These are phyloP conservation scores for Zaprionus lachaisei DNA, from an alignment of 1,140 invertebrate genomes.

Conservation along the genomic window DNA sequence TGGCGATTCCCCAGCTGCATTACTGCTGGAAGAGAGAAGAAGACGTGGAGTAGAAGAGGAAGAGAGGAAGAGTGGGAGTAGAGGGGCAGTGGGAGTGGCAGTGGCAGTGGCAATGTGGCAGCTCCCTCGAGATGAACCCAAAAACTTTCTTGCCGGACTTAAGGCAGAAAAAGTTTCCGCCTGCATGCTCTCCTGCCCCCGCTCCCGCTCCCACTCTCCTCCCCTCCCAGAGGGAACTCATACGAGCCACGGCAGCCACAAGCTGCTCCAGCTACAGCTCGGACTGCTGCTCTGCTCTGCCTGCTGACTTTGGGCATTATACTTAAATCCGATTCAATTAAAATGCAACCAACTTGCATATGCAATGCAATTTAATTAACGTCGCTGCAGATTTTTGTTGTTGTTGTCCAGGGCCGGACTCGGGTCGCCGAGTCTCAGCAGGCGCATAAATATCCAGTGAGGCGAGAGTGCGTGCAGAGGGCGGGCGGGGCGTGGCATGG, in stretches of 20 bases:
- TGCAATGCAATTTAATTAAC: conserved; percentile 82
- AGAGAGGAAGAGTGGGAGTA: background rate
- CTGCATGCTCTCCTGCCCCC: background rate
- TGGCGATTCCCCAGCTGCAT: conserved; percentile 69
- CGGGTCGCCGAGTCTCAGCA: conserved; percentile 3
- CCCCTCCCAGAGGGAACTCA: background rate
- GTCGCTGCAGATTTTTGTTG: conserved; percentile 72
- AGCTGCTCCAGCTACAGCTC: conserved; percentile 37
- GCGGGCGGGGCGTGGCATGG: background rate
- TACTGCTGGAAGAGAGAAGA: background rate
- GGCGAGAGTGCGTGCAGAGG: conserved; percentile 46
- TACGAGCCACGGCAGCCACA: background rate
- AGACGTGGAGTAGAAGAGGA: too few relatives aligned
- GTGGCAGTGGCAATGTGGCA: background rate
- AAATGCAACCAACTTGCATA: conserved; percentile 80
- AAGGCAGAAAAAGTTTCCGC: background rate
- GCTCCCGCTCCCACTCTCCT: background rate
- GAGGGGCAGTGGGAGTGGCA: too few relatives aligned
- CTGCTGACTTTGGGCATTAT: conserved; percentile 76
- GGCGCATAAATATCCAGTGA: conserved; percentile 68
- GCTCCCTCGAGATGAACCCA: background rate
- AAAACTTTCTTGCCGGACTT: conserved; percentile 5
- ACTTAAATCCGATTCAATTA: conserved; percentile 82
- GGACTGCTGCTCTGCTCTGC: background rate
- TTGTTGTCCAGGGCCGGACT: conserved; percentile 3